These are phyloP conservation scores for Diabrotica undecimpunctata DNA, from an alignment of 1,140 invertebrate genomes.

Conservation along the genomic window DNA sequence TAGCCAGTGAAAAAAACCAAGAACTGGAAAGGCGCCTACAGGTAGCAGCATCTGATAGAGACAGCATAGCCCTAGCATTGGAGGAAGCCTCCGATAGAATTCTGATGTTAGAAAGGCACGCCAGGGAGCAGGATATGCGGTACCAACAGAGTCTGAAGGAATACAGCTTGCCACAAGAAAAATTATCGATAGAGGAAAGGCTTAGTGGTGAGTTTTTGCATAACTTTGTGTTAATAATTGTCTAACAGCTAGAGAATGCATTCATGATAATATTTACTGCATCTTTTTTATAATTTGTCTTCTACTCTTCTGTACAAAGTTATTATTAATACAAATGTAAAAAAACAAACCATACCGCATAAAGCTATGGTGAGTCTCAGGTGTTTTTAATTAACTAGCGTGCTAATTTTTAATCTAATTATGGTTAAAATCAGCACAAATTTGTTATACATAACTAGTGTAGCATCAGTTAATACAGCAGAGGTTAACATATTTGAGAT, in stretches of 20 bases:
- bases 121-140: constrained; percentile 71
- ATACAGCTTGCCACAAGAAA: constrained; percentile 57
- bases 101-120: constrained; percentile 75
- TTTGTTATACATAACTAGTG: no score
- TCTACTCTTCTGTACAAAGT: no score
- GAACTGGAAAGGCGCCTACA: constrained; percentile 80
- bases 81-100: constrained; percentile 89
- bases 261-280: neutral
- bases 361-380: neutral
- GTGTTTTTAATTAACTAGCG: no score
- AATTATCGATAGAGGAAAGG: constrained; percentile 60
- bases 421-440: no score
- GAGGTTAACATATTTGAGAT: no score
- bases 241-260: neutral
- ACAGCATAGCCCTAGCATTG: constrained; percentile 69
- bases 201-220: constrained; percentile 49
- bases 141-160: constrained; percentile 60
- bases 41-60: constrained; percentile 70
- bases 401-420: no score
- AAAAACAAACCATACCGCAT: no score
- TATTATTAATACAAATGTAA: no score
- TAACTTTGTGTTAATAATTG: neutral
- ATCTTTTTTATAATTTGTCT: neutral
- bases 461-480: no score
- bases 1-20: constrained; percentile 77